Evolutionary conservation across 2,888 invertebrate genomes (phyloP).

Genomic region (Homarus gammarus): DNA sequence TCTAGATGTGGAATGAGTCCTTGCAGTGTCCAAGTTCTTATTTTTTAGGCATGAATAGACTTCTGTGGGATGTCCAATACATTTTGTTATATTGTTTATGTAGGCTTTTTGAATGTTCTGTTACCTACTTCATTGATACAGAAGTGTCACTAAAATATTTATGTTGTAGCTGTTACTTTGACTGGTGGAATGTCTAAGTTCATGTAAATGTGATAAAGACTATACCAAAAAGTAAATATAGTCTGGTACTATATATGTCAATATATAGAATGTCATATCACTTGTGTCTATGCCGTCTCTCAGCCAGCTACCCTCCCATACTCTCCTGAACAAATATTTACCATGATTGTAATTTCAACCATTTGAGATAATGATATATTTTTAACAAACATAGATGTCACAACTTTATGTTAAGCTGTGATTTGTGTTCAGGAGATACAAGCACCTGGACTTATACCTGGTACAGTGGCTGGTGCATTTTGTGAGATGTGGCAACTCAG

Average conservation of each 20-base stretch:
- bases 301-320: background rate
- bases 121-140: background rate
- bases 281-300: background rate
- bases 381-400: too few relatives aligned
- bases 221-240: background rate
- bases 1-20: constrained; percentile 11
- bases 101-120: background rate
- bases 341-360: too few relatives aligned
- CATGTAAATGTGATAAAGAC: background rate
- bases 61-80: background rate
- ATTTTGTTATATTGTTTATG: too few relatives aligned
- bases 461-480: too few relatives aligned
- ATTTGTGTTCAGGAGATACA: too few relatives aligned
- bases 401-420: too few relatives aligned
- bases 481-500: too few relatives aligned
- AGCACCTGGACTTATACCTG: too few relatives aligned
- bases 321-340: background rate
- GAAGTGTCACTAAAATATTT: background rate
- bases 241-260: background rate
- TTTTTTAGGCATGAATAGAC: background rate
- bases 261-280: background rate
- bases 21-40: background rate
- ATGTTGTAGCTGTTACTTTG: background rate
- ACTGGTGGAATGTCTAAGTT: background rate
- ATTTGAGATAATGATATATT: too few relatives aligned